These are phyloP conservation scores for Gobio gobio DNA, from an alignment of 2,113 vertebrate genomes.

Conservation along the genomic window DNA sequence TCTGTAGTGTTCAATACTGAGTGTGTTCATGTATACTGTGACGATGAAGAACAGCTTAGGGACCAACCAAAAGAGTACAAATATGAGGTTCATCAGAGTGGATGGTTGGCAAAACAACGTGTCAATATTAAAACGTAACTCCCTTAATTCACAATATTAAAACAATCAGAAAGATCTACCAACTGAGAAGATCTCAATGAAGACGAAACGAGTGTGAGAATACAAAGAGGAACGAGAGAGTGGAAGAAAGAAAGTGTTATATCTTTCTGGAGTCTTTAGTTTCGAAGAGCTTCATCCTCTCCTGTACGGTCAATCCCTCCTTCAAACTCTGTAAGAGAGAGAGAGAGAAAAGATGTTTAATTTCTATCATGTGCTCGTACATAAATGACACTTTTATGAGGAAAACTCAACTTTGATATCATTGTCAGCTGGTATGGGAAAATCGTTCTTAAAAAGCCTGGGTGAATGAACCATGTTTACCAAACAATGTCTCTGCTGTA, in stretches of 20 bases:
- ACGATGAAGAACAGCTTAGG: neutral
- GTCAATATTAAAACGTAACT: constrained; percentile 15
- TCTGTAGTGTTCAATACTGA: constrained; percentile 6
- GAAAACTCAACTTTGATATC: neutral
- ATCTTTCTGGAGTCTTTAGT: constrained; percentile 94
- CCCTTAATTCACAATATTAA: constrained; percentile 23
- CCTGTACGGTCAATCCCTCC: constrained; percentile 96
- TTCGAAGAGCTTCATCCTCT: constrained; percentile 97
- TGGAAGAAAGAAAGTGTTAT: constrained; percentile 66
- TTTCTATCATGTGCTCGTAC: neutral
- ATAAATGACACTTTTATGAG: neutral
- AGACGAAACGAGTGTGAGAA: constrained; percentile 65
- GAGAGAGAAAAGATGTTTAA: too few species aligned
- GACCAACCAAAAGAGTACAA: neutral
- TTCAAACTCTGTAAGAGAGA: constrained; percentile 87
- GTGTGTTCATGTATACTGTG: constrained; percentile 17
- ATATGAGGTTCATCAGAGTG: constrained; percentile 1
- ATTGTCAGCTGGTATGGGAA: neutral
- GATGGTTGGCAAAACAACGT: constrained; percentile 2
- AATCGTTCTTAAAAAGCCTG: neutral
- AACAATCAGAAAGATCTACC: constrained; percentile 38
- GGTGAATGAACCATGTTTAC: neutral
- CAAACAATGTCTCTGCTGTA: too few species aligned
- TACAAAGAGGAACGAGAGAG: constrained; percentile 17
- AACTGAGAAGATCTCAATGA: constrained; percentile 62